Base-by-base conservation (phyloP, 2,888 invertebrate genomes). In the Ochlodes sylvanus region DNA sequence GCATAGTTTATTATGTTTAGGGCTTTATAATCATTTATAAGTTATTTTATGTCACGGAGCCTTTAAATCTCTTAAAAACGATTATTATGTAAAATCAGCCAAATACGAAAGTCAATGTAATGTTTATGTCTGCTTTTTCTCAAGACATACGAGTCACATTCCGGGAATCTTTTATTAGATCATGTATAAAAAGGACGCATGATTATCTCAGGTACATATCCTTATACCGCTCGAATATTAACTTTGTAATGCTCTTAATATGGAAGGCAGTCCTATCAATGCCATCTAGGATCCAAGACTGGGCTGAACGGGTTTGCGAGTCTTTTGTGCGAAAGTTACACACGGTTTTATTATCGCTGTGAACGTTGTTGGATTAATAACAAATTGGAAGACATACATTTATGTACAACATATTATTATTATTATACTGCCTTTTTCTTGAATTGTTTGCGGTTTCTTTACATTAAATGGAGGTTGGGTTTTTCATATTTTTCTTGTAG, bases 241-340 rank as follows among this genome's bases (percentile, higher is more conserved):
- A 69, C 64, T 61, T 71, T 44, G 70, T 65, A 42, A 69, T 76
- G 73, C 70, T 75, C 78, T 77, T 76, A 55, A 78, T 77, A 79
- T 77, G 77, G 79, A 80, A 79, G 78, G 78, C 78, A 77, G 76
- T 71, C 71, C 74, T 75, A 76, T 77, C 77, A 76, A 75, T 76
- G 75, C 72, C 76, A 73, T 70, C 72, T 71, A 71, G 70, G 71
- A 73, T 71, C 65, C 61, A 55, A 17, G 34, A 64, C 56, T 63
- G 55, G 63, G 14, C 19, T 56, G 32, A 42, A 32, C 42, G 41
- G 41, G 54, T 55, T 54, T 42, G 56, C 50, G 17, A 60, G 19
- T 60, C 67, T 67, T 66, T 66, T 61, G 61, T 67, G 55, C 44
- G 61, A 60, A 60, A 66, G 60, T 65, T 21, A 50, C 52, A 55